Percentiles rank a stretch among this genome's conserved stretches.
Conservation (phyloP, 2,888 invertebrate genomes). For the Melanchra persicariae region DNA sequence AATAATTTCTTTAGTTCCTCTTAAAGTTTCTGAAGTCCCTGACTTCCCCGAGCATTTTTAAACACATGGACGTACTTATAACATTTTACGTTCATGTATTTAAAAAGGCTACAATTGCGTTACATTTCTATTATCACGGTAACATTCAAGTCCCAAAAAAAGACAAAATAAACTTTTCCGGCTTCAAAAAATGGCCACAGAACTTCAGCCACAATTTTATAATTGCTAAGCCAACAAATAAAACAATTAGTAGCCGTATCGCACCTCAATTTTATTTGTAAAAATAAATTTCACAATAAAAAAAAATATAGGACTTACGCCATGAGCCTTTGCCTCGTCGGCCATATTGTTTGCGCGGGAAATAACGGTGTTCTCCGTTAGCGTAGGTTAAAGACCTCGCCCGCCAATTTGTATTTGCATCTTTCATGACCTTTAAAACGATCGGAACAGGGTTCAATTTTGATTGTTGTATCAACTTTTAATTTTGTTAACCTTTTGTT, state of each 20-base stretch:
- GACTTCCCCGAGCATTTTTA: not conserved
- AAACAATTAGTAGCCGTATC: slow-evolving; percentile 36
- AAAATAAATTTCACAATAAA: slow-evolving; percentile 51
- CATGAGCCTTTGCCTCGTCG: slow-evolving; percentile 65
- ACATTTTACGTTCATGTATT: too few relatives aligned
- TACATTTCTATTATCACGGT: slow-evolving; percentile 7
- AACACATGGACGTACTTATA: not conserved
- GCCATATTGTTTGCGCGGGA: slow-evolving; percentile 78
- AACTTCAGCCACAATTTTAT: slow-evolving; percentile 10
- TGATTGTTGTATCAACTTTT: slow-evolving; percentile 40
- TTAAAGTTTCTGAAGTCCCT: not conserved
- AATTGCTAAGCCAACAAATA: slow-evolving; percentile 48
- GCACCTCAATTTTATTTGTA: slow-evolving; percentile 40
- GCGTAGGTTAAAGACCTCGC: slow-evolving; percentile 74
- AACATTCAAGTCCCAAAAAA: slow-evolving; percentile 3
- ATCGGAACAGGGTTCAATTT: slow-evolving; percentile 60
- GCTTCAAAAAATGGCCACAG: not conserved
- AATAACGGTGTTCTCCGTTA: slow-evolving; percentile 78
- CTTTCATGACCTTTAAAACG: slow-evolving; percentile 50
- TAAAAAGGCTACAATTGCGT: not conserved
- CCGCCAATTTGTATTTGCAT: slow-evolving; percentile 58
- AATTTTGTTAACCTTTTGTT: slow-evolving; percentile 64
- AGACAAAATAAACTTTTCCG: not conserved
- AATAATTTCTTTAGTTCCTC: too few relatives aligned
- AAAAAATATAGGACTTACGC: slow-evolving; percentile 66